Evolutionary conservation across 2,888 invertebrate species (phyloP).

Genomic region (Atrina japonica): DNA sequence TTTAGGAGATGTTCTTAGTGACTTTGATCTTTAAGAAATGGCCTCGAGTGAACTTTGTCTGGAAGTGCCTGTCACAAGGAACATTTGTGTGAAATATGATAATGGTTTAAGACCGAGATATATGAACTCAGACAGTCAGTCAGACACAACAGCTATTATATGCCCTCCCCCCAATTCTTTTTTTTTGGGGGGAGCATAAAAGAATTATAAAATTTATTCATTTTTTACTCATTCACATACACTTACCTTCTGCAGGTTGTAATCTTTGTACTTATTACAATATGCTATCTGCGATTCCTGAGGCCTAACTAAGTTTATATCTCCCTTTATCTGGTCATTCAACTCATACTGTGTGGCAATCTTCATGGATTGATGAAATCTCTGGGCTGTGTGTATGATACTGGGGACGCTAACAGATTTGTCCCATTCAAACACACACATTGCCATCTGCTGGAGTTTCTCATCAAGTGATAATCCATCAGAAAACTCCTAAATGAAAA

Average conservation of each 20-base stretch:
- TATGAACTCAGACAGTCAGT: no score
- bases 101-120: no score
- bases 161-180: no score
- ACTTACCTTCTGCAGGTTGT: constrained; percentile 15
- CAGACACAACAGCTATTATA: no score
- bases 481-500: neutral
- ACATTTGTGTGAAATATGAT: no score
- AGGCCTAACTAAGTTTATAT: constrained; percentile 49
- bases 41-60: no score
- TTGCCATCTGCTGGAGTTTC: neutral
- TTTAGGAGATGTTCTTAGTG: no score
- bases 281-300: constrained; percentile 17
- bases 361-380: constrained; percentile 19
- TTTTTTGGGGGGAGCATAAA: no score
- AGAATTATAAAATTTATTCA: no score
- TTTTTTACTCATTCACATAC: no score
- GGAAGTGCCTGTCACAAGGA: no score
- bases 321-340: constrained; percentile 28
- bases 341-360: constrained; percentile 30
- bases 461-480: constrained; percentile 18
- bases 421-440: neutral
- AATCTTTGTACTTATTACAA: constrained; percentile 22
- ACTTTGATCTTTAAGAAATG: no score
- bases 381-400: neutral
- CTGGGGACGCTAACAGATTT: neutral